phyloP scores from a whole-genome alignment of 2,797 vertebrate genomes.

The Oreochromis mossambicus region DNA sequence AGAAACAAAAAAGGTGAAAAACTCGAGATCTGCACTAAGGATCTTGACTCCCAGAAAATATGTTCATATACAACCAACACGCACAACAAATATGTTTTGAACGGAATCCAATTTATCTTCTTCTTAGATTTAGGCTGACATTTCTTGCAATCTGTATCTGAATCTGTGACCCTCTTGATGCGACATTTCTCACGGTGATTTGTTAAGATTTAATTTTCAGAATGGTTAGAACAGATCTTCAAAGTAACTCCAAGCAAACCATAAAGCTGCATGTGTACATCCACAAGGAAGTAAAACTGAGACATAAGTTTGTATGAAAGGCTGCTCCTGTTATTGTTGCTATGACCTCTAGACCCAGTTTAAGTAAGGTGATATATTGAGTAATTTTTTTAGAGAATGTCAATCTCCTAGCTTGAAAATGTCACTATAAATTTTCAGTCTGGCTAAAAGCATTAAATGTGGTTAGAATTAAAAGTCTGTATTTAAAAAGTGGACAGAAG shows the following conservation, averaged over 20 bases:
- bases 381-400: not conserved
- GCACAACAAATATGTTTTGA: not conserved
- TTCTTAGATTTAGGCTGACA: not conserved
- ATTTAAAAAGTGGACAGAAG: not conserved
- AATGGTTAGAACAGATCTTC: not conserved
- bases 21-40: not conserved
- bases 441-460: not conserved
- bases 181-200: not conserved
- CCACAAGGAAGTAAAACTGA: not conserved
- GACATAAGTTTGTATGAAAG: not conserved
- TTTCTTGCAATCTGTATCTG: not conserved
- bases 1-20: not conserved
- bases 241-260: not conserved
- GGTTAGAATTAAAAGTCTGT: not conserved
- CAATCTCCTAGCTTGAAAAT: not conserved
- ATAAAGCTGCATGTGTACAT: not conserved
- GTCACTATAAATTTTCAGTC: rapidly evolving
- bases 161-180: not conserved
- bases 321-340: not conserved
- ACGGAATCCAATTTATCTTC: not conserved
- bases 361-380: not conserved
- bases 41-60: not conserved
- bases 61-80: not conserved
- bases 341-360: not conserved
- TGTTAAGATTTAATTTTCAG: not conserved